Conservation (phyloP, 2,113 vertebrate species). For the Percina caprodes region DNA sequence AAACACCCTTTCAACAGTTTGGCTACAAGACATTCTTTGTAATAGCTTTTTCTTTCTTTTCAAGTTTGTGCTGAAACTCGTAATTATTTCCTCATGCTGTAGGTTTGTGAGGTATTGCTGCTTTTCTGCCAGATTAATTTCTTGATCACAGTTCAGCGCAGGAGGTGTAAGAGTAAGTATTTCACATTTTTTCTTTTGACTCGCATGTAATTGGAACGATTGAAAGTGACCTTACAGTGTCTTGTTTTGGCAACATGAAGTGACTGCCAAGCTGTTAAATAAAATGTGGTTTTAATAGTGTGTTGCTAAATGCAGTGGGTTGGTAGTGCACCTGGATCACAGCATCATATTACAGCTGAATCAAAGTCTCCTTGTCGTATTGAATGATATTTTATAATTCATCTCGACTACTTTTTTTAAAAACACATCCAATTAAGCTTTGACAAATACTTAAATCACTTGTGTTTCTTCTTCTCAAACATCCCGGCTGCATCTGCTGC, state of each 20-base stretch:
- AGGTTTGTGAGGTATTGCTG: conserved; percentile 49
- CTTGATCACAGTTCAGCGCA: conserved; percentile 57
- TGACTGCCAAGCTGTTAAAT: conserved; percentile 51
- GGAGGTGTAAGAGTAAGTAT: conserved; percentile 54
- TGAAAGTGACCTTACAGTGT: conserved; percentile 54
- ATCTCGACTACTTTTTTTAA: conserved; percentile 7
- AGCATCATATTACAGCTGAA: conserved; percentile 15
- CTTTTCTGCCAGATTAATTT: conserved; percentile 68
- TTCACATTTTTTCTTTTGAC: conserved; percentile 48
- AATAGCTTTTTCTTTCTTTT: conserved; percentile 41
- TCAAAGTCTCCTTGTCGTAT: conserved; percentile 32
- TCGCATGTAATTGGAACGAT: conserved; percentile 55
- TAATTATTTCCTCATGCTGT: conserved; percentile 54
- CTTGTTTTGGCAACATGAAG: conserved; percentile 61
- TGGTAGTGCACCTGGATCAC: conserved; percentile 38
- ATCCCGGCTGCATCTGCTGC: conserved; percentile 39
- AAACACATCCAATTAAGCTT: conserved; percentile 19
- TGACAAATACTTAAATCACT: conserved; percentile 12
- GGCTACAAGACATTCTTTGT: conserved; percentile 33
- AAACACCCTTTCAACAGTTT: conserved; percentile 37
- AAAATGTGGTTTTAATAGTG: conserved; percentile 40
- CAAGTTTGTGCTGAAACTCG: conserved; percentile 34
- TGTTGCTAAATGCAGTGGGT: conserved; percentile 44
- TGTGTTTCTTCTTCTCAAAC: conserved; percentile 31
- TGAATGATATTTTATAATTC: conserved; percentile 20